phyloP scores from a whole-genome alignment of 2,888 invertebrate genomes.

The Eupithecia subumbrata region DNA sequence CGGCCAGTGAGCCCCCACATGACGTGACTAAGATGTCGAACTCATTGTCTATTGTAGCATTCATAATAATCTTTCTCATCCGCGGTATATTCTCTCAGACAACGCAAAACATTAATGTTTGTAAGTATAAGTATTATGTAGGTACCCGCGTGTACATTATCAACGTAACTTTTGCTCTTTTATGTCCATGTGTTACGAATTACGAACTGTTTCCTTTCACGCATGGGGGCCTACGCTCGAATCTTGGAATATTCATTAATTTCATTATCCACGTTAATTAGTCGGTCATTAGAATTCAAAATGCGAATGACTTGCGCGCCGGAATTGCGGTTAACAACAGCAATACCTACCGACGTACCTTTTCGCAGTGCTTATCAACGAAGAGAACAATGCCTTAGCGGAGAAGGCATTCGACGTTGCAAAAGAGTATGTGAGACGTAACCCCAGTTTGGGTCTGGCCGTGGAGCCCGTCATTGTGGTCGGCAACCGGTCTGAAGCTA shows the following conservation, averaged over 20 bases:
- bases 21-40: slow-evolving; percentile 36
- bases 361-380: slow-evolving; percentile 88
- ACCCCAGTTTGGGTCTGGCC: slow-evolving; percentile 86
- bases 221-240: slow-evolving; percentile 37
- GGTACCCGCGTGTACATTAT: not conserved
- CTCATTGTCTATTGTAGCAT: slow-evolving; percentile 50
- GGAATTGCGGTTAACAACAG: slow-evolving; percentile 6
- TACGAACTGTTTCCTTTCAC: slow-evolving; percentile 38
- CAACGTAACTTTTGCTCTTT: slow-evolving; percentile 10
- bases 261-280: slow-evolving; percentile 42
- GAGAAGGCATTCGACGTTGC: slow-evolving; percentile 89
- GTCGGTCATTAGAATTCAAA: slow-evolving; percentile 37
- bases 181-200: slow-evolving; percentile 17
- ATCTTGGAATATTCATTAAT: slow-evolving; percentile 43
- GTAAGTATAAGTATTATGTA: slow-evolving; percentile 79
- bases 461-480: slow-evolving; percentile 86
- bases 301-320: slow-evolving; percentile 29
- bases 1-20: slow-evolving; percentile 21
- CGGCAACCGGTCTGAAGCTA: slow-evolving; percentile 89
- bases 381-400: slow-evolving; percentile 88
- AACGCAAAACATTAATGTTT: slow-evolving; percentile 88
- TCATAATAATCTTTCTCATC: slow-evolving; percentile 53
- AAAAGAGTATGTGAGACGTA: slow-evolving; percentile 87
- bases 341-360: slow-evolving; percentile 17
- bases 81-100: slow-evolving; percentile 78